Evolutionary conservation across 1,140 invertebrate genomes (phyloP), one percentile per base, ranked within the genome.

Genomic region (Limonius californicus): DNA sequence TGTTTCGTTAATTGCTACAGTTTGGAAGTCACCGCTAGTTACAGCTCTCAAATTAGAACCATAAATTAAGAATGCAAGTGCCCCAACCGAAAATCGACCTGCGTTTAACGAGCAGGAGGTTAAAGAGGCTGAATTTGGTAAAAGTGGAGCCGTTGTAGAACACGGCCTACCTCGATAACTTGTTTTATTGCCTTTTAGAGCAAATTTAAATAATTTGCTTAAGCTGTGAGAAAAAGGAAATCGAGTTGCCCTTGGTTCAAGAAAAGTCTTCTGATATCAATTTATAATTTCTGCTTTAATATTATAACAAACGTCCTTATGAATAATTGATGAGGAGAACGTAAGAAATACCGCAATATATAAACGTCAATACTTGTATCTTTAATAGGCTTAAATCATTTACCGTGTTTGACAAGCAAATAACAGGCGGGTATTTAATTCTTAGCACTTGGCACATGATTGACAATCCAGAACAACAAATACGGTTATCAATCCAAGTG

Each of bases 1-100:
- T 50, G 45, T 50, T 50, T 50, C 45, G 45, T 50, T 50, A 50
- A 50, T 50, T 50, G 45, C 45, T 50, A 50, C 45, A 50, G 45
- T 50, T 50, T 21, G 45, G 20, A 50, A 50, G 45, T 50, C 45
- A 50, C 45, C 45, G 45, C 45, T 50, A 50, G 45, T 21, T 19
- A 50, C 45, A 50, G 16, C 20, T 21, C 45, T 19, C 20, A 50
- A 50, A 50, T 50, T 50, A 50, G 16, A 50, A 50, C 45, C 20
- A 50, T 50, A 50, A 50, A 50, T 50, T 50, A 50, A 14, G 45
- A 50, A 50, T 21, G 45, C 45, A 50, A 50, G 45, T 50, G 12
- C 45, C 35, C 20, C 7, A 18, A 50, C n/a, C 20, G 16, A 50
- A 50, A 45, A 45, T 45, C 42, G 42, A 27, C 23, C 23, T 27